A percentile compares a stretch with the other conserved stretches of the same genome.
Conservation (phyloP, 2,797 vertebrate species). For the Lutjanus campechanus region DNA sequence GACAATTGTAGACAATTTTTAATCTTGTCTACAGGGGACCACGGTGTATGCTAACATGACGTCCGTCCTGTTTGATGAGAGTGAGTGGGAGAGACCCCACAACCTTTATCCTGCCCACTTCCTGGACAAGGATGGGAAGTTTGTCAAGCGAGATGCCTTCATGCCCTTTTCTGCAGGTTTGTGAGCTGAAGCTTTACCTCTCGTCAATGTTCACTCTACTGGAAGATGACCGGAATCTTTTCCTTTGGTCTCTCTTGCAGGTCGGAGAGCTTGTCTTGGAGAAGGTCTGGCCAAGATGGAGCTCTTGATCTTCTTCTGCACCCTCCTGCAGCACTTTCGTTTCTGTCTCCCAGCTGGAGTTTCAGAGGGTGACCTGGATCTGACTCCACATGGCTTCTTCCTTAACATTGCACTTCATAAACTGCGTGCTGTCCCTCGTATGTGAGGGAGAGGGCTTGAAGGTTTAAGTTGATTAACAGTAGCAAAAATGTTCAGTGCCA, state of each 20-base stretch:
- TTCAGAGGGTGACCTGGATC: slow-evolving; percentile 29
- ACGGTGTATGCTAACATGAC: slow-evolving; percentile 68
- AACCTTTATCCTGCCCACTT: slow-evolving; percentile 79
- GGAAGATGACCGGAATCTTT: neutral
- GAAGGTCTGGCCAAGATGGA: slow-evolving; percentile 32
- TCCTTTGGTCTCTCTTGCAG: neutral
- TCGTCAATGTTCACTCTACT: neutral
- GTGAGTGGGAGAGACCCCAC: slow-evolving; percentile 73
- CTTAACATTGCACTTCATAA: slow-evolving; percentile 9
- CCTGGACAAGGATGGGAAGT: slow-evolving; percentile 75
- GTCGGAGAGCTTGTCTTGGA: slow-evolving; percentile 10
- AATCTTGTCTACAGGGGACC: slow-evolving; percentile 69
- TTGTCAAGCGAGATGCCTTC: slow-evolving; percentile 78
- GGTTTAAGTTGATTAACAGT: too few species aligned
- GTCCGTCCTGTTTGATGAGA: slow-evolving; percentile 73
- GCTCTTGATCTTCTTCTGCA: slow-evolving; percentile 33
- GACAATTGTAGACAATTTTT: neutral
- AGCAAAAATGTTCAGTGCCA: too few species aligned
- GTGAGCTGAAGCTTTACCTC: fast-evolving
- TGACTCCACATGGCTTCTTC: slow-evolving; percentile 3
- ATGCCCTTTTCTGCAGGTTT: slow-evolving; percentile 83
- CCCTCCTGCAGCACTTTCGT: slow-evolving; percentile 15
- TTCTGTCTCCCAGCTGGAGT: slow-evolving; percentile 27
- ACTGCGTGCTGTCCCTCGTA: slow-evolving; percentile 8
- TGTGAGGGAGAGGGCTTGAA: neutral